phyloP scores from a whole-genome alignment of 2,113 vertebrate genomes.

The Pomatorhinus ruficollis region DNA sequence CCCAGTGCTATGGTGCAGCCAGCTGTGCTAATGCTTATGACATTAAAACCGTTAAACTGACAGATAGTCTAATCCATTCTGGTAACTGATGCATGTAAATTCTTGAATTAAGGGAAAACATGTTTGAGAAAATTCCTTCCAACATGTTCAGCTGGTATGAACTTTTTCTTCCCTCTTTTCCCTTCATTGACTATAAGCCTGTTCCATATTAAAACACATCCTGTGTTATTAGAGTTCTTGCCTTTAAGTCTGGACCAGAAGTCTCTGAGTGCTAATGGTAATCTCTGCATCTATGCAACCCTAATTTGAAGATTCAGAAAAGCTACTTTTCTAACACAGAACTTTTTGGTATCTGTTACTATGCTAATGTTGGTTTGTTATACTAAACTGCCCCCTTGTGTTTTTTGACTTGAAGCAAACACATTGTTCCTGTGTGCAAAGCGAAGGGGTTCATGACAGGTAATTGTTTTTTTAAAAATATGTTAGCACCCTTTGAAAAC shows the following conservation, averaged over 20 bases:
- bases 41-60: neutral
- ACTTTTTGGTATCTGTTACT: neutral
- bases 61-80: neutral
- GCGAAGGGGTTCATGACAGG: neutral
- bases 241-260: neutral
- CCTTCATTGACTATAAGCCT: neutral
- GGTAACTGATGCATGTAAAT: neutral
- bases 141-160: neutral
- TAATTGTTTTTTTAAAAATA: neutral
- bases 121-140: neutral
- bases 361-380: neutral
- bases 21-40: neutral
- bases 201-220: neutral
- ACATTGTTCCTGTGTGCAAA: neutral
- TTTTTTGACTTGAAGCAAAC: neutral
- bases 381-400: conserved; percentile 65
- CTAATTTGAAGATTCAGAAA: conserved; percentile 8
- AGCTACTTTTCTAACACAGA: neutral
- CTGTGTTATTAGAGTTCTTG: neutral
- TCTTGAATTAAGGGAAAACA: neutral
- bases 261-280: neutral
- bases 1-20: neutral
- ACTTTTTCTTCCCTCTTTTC: neutral
- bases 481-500: neutral
- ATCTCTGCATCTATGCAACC: neutral